phyloP scores from a whole-genome alignment of 2,113 vertebrate species.

The Leucopsar rothschildi region DNA sequence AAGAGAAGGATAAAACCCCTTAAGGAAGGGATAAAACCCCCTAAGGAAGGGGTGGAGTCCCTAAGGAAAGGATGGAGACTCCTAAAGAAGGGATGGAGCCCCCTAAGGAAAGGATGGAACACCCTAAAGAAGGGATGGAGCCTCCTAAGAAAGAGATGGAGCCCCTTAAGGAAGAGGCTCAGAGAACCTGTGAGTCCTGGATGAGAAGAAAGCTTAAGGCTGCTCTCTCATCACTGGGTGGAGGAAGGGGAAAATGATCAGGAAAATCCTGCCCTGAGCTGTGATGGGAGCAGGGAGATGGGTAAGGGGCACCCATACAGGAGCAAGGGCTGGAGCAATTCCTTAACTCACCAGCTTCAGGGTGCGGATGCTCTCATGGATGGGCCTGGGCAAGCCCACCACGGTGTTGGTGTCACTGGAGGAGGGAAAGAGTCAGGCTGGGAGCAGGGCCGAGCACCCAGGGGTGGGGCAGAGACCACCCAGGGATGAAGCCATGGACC shows the following conservation, averaged over 20 bases:
- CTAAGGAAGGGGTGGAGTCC: background rate
- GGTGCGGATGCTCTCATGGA: conserved; percentile 97
- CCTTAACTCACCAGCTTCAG: conserved; percentile 85
- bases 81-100: background rate
- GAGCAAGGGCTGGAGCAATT: background rate
- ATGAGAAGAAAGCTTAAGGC: background rate
- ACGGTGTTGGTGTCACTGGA: conserved; percentile 93
- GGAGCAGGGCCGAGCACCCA: background rate
- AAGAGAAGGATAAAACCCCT: background rate
- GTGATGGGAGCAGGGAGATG: too few relatives aligned
- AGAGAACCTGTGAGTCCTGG: background rate
- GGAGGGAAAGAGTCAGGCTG: conserved; percentile 22
- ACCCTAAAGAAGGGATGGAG: background rate
- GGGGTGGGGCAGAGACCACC: background rate
- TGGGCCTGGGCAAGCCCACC: conserved; percentile 93
- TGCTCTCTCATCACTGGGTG: background rate
- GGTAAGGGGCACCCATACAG: background rate
- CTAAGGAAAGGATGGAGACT: background rate
- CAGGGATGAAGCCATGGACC: background rate
- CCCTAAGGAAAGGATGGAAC: background rate
- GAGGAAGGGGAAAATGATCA: background rate
- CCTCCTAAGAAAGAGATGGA: background rate
- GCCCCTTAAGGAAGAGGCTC: background rate
- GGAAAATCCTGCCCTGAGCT: background rate
- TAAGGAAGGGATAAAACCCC: rapidly evolving